These are phyloP conservation scores for Aphis craccivora DNA, from an alignment of 1,140 invertebrate genomes.

Conservation along the genomic window DNA sequence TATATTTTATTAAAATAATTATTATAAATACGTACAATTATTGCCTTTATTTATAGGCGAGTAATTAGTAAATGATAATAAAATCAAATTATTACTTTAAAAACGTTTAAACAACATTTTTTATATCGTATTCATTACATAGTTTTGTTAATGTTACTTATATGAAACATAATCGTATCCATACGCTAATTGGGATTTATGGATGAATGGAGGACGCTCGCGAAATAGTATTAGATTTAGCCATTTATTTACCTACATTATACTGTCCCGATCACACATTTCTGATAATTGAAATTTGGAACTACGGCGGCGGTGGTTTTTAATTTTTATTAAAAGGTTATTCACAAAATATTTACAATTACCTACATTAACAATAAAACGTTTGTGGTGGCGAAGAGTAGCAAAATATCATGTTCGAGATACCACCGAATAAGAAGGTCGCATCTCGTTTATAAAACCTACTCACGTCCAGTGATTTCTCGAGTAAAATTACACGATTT, in stretches of 20 bases:
- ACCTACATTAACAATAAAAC: background rate
- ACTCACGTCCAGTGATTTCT: constrained; percentile 42
- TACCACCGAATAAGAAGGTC: constrained; percentile 10
- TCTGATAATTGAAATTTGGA: background rate
- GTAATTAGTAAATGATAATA: background rate
- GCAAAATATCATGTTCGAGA: background rate
- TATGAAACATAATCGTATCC: background rate
- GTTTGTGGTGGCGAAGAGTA: background rate
- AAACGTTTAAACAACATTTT: background rate
- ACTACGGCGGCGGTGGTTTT: background rate
- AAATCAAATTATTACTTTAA: background rate
- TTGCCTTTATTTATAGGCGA: background rate
- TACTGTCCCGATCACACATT: background rate
- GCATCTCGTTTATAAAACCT: background rate
- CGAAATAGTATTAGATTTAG: background rate
- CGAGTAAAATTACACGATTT: background rate
- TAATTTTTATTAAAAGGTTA: constrained; percentile 29
- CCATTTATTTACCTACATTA: too few species aligned
- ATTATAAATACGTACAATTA: background rate
- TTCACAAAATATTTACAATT: background rate
- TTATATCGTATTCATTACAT: background rate
- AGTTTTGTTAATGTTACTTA: background rate
- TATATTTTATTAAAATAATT: background rate
- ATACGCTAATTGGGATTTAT: background rate
- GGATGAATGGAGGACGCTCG: background rate